Base-by-base conservation (phyloP, 1,140 invertebrate species). In the Drosophila kanapiae region DNA sequence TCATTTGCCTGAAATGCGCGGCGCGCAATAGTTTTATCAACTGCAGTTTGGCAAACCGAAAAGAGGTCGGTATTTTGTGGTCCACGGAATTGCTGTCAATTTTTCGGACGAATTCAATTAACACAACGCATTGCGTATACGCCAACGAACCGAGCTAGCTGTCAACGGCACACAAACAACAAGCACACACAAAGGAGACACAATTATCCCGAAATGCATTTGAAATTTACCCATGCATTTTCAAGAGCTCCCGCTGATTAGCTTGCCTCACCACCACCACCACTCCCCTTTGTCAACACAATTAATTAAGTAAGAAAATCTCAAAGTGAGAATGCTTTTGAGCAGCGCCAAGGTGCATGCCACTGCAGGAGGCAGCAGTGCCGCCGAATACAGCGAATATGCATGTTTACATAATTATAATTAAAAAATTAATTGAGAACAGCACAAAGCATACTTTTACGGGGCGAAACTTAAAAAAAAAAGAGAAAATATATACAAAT, bases 401-500 rank as follows among this genome's bases (percentile, higher is more conserved):
- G 56, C 72, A 62, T 85, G 56, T 69, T 80, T 85, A 61, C 74
- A 65, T 81, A 74, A 80, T 78, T 67, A 84, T 84, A 84, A 81
- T 80, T 80, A 68, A 72, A 74, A 80, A 75, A 78, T 78, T 84
- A 90, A 90, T 88, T 82, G 78, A 70, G 67, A 68, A 53, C 67
- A 71, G 60, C 60, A 76, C 86, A 88, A 88, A 88, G 85, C 85
- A 88, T 88, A 85, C 70, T 85, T 90, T 61, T 40, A 48, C 23
- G 45, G 23, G 23, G 13, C 16, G 43, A 31, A 29, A 31, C 14
- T 49, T 3, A 31, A 49, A 31, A 51, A 51, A 51, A n/a, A 31
- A 49, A 29, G 23, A 23, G 23, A 23, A 23, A 23, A 23, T 23
- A 23, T 23, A 13, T 38, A 38, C 14, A 6, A 40, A 40, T 23